Base-by-base conservation (phyloP, 2,113 vertebrate genomes). In the Hyperopisus bebe region DNA sequence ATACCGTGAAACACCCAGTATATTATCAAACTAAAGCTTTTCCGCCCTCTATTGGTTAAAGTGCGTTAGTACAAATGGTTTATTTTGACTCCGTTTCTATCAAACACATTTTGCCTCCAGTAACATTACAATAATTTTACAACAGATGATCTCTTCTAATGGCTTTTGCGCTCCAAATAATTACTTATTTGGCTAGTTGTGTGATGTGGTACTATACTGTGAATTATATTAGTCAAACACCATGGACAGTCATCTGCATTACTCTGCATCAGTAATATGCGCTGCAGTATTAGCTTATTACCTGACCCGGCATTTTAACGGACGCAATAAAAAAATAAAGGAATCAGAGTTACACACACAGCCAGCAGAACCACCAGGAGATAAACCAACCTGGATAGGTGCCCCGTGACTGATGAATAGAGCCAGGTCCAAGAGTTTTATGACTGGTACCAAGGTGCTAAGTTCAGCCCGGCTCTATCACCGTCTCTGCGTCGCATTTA, bases 21-120 rank as follows among this genome's bases (percentile, higher is more conserved):
- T 96, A 96, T 90, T 96, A 94, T 89, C 15, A 80, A 42, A 19
- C 6, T 17, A 90, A 89, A 86, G 83, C 82, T 93, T 19, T 94
- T 87, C 93, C 93, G 93, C 94, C 94, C 92, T 50, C 95, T 94
- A 82, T 47, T 74, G 24, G 50, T 88, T 8, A 80, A 42, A 80
- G 13, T 80, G 74, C 74, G 35, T 42, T 80, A 80, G 6, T 19
- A 42, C 31, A 80, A 42, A 19, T 80, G 74, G 35, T 42, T 80
- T 39, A 80, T 80, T 80, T 42, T 80, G 35, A 42, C 15, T 42
- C 74, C 5, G 15, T 77, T 42, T 42, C 35, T 42, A 80, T 35
- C 5, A 42, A 80, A 42, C 5, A 42, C 5, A 19, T 80, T 42
- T 39, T 80, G 74, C 35, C 35, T 80, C 35, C 35, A 19, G 35